phyloP scores from a whole-genome alignment of 2,113 vertebrate genomes.

The Rafetus swinhoei region DNA sequence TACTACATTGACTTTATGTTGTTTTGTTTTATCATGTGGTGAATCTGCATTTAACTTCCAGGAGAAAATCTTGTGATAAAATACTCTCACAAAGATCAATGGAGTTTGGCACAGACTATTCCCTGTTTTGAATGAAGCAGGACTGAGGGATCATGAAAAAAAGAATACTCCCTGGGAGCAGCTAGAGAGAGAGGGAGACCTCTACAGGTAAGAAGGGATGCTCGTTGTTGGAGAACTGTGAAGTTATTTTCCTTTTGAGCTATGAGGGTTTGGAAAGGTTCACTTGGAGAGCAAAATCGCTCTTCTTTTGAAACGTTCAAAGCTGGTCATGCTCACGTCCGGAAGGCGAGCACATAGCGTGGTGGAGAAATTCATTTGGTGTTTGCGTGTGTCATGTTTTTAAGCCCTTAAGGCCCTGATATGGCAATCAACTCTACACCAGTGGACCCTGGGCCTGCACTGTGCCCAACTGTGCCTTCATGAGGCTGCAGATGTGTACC shows the following conservation, averaged over 20 bases:
- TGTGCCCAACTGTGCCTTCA: not conserved
- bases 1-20: constrained; percentile 25
- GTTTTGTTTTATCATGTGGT: constrained; percentile 13
- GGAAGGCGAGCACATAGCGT: accelerated
- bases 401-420: not conserved
- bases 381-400: not conserved
- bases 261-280: not conserved
- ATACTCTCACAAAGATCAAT: not conserved
- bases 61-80: constrained; percentile 17
- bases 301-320: not conserved
- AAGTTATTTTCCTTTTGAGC: not conserved
- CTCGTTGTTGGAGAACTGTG: not conserved
- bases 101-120: constrained; percentile 1
- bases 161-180: not conserved
- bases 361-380: not conserved
- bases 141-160: not conserved
- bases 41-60: constrained; percentile 17
- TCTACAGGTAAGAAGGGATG: constrained; percentile 7
- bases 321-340: not conserved
- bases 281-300: not conserved
- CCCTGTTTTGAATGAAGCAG: constrained; percentile 28
- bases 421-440: not conserved
- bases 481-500: not conserved
- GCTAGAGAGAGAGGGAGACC: constrained; percentile 4
- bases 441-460: not conserved